Evolutionary conservation across 1,140 invertebrate species (phyloP).

Genomic region (Drosophila erecta): DNA sequence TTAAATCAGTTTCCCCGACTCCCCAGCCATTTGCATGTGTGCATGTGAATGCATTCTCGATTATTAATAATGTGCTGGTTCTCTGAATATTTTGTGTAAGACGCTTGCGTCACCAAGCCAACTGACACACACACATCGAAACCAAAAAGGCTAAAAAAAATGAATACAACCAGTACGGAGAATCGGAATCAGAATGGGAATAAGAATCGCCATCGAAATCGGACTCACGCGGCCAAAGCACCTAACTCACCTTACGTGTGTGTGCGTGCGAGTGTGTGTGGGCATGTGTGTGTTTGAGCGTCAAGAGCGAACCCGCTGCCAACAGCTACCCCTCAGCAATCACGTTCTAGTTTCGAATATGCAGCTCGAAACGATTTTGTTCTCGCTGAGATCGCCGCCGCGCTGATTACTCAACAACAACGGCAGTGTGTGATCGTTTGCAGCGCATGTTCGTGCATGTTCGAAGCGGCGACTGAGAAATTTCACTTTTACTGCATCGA

Average conservation of each 20-base stretch:
- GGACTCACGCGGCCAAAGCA: slow-evolving; percentile 42
- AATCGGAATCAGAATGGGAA: slow-evolving; percentile 28
- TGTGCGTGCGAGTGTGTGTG: slow-evolving; percentile 1
- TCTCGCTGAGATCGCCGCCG: slow-evolving; percentile 52
- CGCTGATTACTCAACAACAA: slow-evolving; percentile 75
- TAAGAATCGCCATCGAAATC: slow-evolving; percentile 35
- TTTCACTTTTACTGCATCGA: slow-evolving; percentile 72
- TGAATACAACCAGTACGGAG: slow-evolving; percentile 9
- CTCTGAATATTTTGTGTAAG: slow-evolving; percentile 50
- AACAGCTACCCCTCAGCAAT: slow-evolving; percentile 35
- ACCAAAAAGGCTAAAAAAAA: not conserved
- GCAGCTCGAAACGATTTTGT: slow-evolving; percentile 68
- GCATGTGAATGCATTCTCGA: slow-evolving; percentile 23
- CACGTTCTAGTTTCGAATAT: slow-evolving; percentile 78
- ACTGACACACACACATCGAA: slow-evolving; percentile 23
- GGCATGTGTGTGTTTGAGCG: slow-evolving; percentile 11
- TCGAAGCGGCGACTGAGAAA: slow-evolving; percentile 34
- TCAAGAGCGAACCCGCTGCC: slow-evolving; percentile 23
- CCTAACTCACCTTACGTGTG: slow-evolving; percentile 33
- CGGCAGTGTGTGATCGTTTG: slow-evolving; percentile 73
- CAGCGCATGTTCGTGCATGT: slow-evolving; percentile 26
- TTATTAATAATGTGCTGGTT: slow-evolving; percentile 43
- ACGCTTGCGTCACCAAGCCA: slow-evolving; percentile 59
- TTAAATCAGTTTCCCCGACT: not conserved
- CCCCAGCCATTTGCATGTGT: not conserved